Evolutionary conservation across 2,113 vertebrate species (phyloP), one percentile per base, ranked within the genome.

Genomic region (Malurus melanocephalus): DNA sequence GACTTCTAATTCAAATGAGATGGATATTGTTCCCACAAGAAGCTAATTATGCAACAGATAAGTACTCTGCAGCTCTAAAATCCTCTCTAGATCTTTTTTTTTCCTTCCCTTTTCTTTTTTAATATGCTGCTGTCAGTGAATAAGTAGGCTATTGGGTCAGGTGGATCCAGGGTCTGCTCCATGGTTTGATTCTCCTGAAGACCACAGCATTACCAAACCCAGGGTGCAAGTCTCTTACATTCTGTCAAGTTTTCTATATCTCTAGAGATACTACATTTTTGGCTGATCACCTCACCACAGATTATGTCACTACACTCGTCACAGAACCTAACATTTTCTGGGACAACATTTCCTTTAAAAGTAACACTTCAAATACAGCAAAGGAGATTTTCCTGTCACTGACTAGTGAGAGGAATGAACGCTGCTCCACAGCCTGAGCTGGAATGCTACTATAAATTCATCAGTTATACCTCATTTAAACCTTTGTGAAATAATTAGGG

Each of bases 391-490:
- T 88, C 80, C 71, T 80, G 74, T 87, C 78, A 64, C 59, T 23
- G 22, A 68, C 62, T 87, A 59, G 55, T 16, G 74, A 81, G 73
- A 89, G 40, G 55, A 87, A 79, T 69, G 59, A 91, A 87, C 3
- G 3, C 40, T 60, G 55, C 35, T 73, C 48, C 78, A 59, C 55
- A 82, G 81, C 30, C 85, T 71, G 75, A 87, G 55, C 59, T 93
- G 71, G 55, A 69, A 43, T 32, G 49, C 59, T 79, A 79, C 28
- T 90, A 78, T 88, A 80, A 87, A 88, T 88, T 94, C 88, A 89
- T 94, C 89, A 94, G 74, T 84, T 92, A 92, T 92, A 95, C 48
- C 77, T 96, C 71, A 94, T 92, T 92, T 94, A 88, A 84, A 94
- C 30, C 64, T 82, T 78, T 85, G 78, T 62, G 84, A 94, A 88